phyloP scores from a whole-genome alignment of 2,888 invertebrate genomes.

The Stratiomys singularior region DNA sequence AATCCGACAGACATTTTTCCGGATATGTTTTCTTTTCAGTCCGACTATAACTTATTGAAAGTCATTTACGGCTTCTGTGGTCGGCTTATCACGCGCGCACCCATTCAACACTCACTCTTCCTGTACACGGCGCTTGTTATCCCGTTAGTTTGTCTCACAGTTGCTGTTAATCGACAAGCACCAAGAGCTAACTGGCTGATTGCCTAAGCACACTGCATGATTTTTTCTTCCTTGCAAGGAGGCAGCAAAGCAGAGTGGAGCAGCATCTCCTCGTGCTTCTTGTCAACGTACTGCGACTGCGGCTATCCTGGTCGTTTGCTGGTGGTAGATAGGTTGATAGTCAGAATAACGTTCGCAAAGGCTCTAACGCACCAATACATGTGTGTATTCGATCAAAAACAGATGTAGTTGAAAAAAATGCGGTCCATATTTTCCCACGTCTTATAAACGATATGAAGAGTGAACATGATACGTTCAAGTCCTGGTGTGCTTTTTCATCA shows the following conservation, averaged over 20 bases:
- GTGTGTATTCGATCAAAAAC: no score
- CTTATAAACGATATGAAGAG: no score
- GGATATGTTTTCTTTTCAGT: not conserved
- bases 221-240: not conserved
- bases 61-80: not conserved
- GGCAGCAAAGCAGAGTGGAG: not conserved
- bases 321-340: no score
- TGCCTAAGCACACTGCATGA: not conserved
- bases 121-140: not conserved
- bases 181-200: constrained; percentile 16
- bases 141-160: no score
- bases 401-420: no score
- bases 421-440: no score
- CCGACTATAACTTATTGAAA: not conserved
- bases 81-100: constrained; percentile 20
- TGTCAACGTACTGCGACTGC: constrained; percentile 1
- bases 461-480: no score
- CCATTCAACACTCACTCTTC: constrained; percentile 23
- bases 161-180: not conserved
- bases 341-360: no score
- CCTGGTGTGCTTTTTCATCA: no score
- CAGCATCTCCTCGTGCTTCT: not conserved
- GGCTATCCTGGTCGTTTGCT: not conserved
- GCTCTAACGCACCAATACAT: no score
- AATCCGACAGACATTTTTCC: not conserved